Conservation (phyloP, 1,140 invertebrate genomes). For the Centruroides sculpturatus region DNA sequence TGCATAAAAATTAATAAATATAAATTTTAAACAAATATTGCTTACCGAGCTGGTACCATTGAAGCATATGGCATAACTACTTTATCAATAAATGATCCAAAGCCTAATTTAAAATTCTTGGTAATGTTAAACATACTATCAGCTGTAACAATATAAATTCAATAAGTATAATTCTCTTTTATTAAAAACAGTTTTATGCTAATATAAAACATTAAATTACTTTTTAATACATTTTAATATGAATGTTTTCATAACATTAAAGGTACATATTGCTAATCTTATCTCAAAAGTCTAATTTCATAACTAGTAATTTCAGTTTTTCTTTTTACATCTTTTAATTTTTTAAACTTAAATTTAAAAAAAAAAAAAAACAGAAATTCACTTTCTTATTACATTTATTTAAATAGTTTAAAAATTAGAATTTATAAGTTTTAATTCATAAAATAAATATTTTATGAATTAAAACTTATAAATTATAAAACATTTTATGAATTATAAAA, state of each 20-base stretch:
- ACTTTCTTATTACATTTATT: too few species aligned
- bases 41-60: slow-evolving; percentile 31
- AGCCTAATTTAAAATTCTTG: slow-evolving; percentile 82
- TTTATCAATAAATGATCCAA: slow-evolving; percentile 98
- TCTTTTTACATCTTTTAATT: too few species aligned
- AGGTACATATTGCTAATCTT: too few species aligned
- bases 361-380: too few species aligned
- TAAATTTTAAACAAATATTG: slow-evolving; percentile 37
- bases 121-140: slow-evolving; percentile 57
- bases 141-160: slow-evolving; percentile 1
- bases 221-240: neutral
- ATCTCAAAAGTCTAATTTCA: too few species aligned
- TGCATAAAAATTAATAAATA: neutral
- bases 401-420: too few species aligned
- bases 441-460: too few species aligned
- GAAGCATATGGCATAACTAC: slow-evolving; percentile 90
- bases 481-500: too few species aligned
- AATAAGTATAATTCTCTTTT: neutral
- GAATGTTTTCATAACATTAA: neutral
- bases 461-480: too few species aligned
- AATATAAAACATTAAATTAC: neutral
- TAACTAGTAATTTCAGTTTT: too few species aligned
- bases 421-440: too few species aligned
- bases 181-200: neutral
- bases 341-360: too few species aligned